A percentile compares a stretch with the other conserved stretches of the same genome.
Evolutionary conservation across 2,797 vertebrate species (phyloP).

Genomic region (Neosilurus hyrtlii): DNA sequence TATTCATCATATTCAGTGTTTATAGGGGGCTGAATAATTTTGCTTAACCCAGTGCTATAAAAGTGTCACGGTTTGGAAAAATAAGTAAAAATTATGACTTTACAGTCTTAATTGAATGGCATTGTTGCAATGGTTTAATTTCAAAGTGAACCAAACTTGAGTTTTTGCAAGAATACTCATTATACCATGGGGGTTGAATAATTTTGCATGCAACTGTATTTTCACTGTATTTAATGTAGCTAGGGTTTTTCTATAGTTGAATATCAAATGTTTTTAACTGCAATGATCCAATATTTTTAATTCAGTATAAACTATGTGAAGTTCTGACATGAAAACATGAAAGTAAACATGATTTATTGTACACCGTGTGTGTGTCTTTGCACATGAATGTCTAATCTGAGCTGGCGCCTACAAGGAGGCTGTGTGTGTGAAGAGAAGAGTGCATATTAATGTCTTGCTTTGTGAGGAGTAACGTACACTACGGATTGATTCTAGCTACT

Average conservation of each 20-base stretch:
- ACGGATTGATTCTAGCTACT: not conserved
- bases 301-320: not conserved
- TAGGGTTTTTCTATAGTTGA: not conserved
- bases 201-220: not conserved
- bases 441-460: conserved; percentile 40
- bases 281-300: not conserved
- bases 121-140: too few species aligned
- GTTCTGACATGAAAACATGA: not conserved
- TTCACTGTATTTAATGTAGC: not conserved
- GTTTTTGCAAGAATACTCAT: too few species aligned
- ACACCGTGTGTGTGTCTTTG: conserved; percentile 20
- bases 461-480: conserved; percentile 32
- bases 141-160: too few species aligned
- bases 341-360: conserved; percentile 21
- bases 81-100: too few species aligned
- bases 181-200: too few species aligned
- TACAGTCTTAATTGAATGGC: too few species aligned
- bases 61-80: too few species aligned
- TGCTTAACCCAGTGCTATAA: too few species aligned
- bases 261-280: not conserved
- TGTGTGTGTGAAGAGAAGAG: not conserved
- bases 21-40: too few species aligned
- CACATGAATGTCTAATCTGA: conserved; percentile 22
- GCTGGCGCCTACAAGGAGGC: not conserved
- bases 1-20: too few species aligned